Evolutionary conservation across 2,888 invertebrate genomes (phyloP).

Genomic region (Acrobasis consociella): DNA sequence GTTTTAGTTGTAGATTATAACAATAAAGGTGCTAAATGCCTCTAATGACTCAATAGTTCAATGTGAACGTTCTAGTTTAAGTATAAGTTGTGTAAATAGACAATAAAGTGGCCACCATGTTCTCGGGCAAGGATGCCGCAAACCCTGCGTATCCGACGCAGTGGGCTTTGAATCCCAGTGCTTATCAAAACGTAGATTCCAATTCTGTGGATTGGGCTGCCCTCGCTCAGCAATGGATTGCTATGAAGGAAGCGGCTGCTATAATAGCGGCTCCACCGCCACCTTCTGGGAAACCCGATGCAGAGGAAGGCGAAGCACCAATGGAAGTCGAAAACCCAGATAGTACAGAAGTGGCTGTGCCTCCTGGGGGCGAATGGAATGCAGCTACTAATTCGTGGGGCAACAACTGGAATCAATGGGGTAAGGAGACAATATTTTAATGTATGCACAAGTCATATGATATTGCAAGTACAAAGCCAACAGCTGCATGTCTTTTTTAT

Average conservation of each 20-base stretch:
- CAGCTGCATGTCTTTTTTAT: background rate
- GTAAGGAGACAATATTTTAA: slow-evolving; percentile 46
- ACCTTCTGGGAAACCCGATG: slow-evolving; percentile 76
- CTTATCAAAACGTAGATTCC: slow-evolving; percentile 91
- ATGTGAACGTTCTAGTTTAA: slow-evolving; percentile 24
- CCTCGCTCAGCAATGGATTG: slow-evolving; percentile 98
- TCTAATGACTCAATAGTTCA: slow-evolving; percentile 28
- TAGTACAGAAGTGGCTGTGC: slow-evolving; percentile 59
- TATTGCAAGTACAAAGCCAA: background rate
- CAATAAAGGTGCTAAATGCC: slow-evolving; percentile 32
- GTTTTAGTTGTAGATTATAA: slow-evolving; percentile 18
- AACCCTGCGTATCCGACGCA: slow-evolving; percentile 86
- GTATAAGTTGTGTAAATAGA: slow-evolving; percentile 29
- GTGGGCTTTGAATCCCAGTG: slow-evolving; percentile 91
- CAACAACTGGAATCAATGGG: slow-evolving; percentile 74
- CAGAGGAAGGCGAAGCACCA: slow-evolving; percentile 91
- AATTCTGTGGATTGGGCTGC: slow-evolving; percentile 98
- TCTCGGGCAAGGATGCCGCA: slow-evolving; percentile 84
- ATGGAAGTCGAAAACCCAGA: slow-evolving; percentile 93
- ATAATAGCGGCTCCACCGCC: slow-evolving; percentile 84
- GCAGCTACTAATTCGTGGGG: slow-evolving; percentile 66
- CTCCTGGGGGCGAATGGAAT: slow-evolving; percentile 65
- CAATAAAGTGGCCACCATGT: slow-evolving; percentile 63
- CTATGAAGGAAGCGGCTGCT: slow-evolving; percentile 91
- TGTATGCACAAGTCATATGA: background rate